Percentiles rank a stretch among this genome's conserved stretches.
These are phyloP conservation scores for Probosciger aterrimus DNA, from an alignment of 2,113 vertebrate species.

Conservation along the genomic window DNA sequence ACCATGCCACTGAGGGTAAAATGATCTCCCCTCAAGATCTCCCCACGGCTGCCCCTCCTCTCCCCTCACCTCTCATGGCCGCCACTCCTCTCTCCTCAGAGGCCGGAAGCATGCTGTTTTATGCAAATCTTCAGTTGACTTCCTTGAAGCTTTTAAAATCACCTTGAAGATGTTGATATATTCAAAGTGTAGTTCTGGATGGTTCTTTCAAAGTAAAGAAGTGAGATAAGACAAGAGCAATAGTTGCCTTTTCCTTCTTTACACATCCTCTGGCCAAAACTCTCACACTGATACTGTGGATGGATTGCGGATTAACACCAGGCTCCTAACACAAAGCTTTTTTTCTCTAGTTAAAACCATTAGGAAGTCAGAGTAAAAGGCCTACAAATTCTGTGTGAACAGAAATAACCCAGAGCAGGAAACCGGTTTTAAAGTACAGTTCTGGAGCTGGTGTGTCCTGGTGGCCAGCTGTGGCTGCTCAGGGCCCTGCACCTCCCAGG, in stretches of 20 bases:
- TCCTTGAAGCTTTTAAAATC: not conserved
- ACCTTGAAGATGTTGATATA: not conserved
- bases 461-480: not conserved
- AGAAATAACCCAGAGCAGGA: not conserved
- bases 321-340: rapidly evolving
- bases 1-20: not conserved
- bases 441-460: not conserved
- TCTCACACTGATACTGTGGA: not conserved
- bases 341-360: not conserved
- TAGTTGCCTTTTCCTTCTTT: rapidly evolving
- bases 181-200: not conserved
- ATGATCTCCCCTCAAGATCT: not conserved
- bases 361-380: not conserved
- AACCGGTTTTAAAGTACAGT: not conserved
- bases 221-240: not conserved
- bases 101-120: rapidly evolving
- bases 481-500: not conserved
- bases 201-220: not conserved
- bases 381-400: not conserved
- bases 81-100: not conserved
- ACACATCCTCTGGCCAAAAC: not conserved
- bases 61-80: not conserved
- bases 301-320: not conserved
- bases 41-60: not conserved
- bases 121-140: not conserved